A percentile compares a stretch with the other conserved stretches of the same genome.
Conservation (phyloP, 1,140 invertebrate genomes). For the Drosophila bipectinata region DNA sequence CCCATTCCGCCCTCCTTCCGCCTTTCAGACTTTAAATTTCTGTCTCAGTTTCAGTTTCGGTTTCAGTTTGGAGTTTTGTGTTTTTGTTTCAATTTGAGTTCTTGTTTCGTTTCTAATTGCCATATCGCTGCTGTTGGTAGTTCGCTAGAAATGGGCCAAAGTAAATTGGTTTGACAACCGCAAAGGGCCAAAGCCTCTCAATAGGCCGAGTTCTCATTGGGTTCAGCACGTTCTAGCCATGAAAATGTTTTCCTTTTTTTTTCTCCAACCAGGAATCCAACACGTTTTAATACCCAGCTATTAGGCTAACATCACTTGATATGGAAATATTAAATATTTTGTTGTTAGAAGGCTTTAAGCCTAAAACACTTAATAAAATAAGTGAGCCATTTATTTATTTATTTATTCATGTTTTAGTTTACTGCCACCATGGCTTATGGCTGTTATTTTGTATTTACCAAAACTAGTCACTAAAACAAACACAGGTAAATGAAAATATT, state of each 20-base stretch:
- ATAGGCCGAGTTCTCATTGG: slow-evolving; percentile 17
- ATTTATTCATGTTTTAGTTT: neutral
- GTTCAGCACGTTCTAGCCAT: slow-evolving; percentile 46
- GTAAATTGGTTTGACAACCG: slow-evolving; percentile 67
- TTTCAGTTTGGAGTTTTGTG: slow-evolving; percentile 11
- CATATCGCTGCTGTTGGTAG: slow-evolving; percentile 29
- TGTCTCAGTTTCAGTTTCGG: slow-evolving; percentile 14
- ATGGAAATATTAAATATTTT: slow-evolving; percentile 1
- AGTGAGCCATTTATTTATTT: slow-evolving; percentile 1
- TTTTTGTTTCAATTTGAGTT: slow-evolving; percentile 5
- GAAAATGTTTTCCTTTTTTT: slow-evolving; percentile 36
- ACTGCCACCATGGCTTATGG: too few relatives aligned
- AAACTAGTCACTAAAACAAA: too few relatives aligned
- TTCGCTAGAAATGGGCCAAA: slow-evolving; percentile 20
- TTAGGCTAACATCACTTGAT: neutral
- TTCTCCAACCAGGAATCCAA: slow-evolving; percentile 29
- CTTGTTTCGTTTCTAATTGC: slow-evolving; percentile 46
- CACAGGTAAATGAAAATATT: too few relatives aligned
- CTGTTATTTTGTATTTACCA: too few relatives aligned
- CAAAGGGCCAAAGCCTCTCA: slow-evolving; percentile 15
- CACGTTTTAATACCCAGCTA: slow-evolving; percentile 45
- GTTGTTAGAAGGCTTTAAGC: slow-evolving; percentile 1
- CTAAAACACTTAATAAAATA: too few relatives aligned
- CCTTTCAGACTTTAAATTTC: slow-evolving; percentile 38
- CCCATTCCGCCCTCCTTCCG: slow-evolving; percentile 20